Conservation (phyloP, 2,888 invertebrate genomes). For the Oscheius sp. region DNA sequence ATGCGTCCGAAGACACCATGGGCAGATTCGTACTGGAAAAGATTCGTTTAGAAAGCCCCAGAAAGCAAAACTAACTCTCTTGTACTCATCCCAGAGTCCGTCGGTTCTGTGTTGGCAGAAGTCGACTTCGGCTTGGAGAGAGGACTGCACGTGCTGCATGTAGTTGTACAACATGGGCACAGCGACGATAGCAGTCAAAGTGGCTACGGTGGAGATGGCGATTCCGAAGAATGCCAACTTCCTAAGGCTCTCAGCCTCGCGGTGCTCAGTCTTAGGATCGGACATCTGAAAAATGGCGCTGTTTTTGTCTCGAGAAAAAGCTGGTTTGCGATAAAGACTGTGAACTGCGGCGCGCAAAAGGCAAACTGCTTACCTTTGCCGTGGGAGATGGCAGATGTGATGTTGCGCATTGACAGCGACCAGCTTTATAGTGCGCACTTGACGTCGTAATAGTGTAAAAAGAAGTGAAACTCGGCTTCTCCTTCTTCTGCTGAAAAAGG, state of each 20-base stretch:
- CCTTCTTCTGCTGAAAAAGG: conserved; percentile 9
- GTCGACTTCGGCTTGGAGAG: conserved; percentile 54
- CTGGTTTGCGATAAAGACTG: too few species aligned
- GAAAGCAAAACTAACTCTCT: conserved; percentile 34
- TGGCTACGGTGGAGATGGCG: conserved; percentile 58
- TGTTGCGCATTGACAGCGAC: not conserved
- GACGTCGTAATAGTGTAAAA: conserved; percentile 22
- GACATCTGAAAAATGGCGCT: conserved; percentile 36
- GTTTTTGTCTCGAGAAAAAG: not conserved
- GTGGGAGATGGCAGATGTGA: not conserved
- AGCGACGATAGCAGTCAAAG: conserved; percentile 54
- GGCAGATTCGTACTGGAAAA: conserved; percentile 38
- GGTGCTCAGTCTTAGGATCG: conserved; percentile 44
- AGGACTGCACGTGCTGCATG: conserved; percentile 59
- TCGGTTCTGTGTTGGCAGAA: conserved; percentile 56
- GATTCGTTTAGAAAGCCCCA: not conserved
- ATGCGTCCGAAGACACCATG: conserved; percentile 59
- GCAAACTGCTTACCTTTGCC: conserved; percentile 14
- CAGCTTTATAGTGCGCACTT: conserved; percentile 14
- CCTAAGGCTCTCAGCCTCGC: conserved; percentile 47
- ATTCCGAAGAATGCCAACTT: conserved; percentile 54
- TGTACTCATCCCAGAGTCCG: conserved; percentile 57
- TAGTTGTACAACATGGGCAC: conserved; percentile 62
- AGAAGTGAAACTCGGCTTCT: conserved; percentile 25
- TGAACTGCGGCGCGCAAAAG: too few species aligned